Percentiles rank a stretch among this genome's conserved stretches.
Evolutionary conservation across 2,888 invertebrate species (phyloP).

Genomic region (Trisateles emortualis): DNA sequence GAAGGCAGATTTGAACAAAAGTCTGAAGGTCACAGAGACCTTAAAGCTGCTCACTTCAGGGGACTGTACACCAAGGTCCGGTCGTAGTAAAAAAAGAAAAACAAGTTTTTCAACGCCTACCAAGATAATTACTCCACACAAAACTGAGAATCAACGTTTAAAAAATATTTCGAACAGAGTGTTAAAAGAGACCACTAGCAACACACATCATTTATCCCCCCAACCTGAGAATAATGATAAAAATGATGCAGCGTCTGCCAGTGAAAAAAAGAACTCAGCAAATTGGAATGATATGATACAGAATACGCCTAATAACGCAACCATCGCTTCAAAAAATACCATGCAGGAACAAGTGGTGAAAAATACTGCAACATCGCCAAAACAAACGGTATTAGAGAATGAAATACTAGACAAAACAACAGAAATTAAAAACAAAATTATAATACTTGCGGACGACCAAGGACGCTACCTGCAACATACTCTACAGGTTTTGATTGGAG

Average conservation of each 20-base stretch:
- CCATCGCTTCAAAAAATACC: not conserved
- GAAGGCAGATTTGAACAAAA: constrained; percentile 1
- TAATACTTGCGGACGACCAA: not conserved
- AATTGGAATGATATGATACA: too few relatives aligned
- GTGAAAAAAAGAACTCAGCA: not conserved
- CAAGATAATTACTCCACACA: not conserved
- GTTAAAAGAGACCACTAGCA: not conserved
- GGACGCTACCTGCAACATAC: not conserved
- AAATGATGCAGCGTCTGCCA: not conserved
- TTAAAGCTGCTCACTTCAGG: not conserved
- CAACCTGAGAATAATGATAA: not conserved
- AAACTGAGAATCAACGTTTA: not conserved
- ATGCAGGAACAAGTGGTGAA: not conserved
- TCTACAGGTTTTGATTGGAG: not conserved
- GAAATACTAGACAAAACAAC: not conserved
- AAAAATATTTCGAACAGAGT: not conserved
- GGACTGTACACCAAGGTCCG: not conserved
- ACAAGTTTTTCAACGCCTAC: not conserved
- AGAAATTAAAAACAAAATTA: not conserved
- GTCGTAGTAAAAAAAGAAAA: not conserved
- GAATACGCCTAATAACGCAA: not conserved
- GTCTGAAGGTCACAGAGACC: not conserved
- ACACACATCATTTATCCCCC: not conserved
- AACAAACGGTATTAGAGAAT: not conserved
- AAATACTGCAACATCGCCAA: not conserved